Percentiles rank a stretch among this genome's conserved stretches.
phyloP scores from a whole-genome alignment of 2,113 vertebrate genomes.

The Glareola pratincola region DNA sequence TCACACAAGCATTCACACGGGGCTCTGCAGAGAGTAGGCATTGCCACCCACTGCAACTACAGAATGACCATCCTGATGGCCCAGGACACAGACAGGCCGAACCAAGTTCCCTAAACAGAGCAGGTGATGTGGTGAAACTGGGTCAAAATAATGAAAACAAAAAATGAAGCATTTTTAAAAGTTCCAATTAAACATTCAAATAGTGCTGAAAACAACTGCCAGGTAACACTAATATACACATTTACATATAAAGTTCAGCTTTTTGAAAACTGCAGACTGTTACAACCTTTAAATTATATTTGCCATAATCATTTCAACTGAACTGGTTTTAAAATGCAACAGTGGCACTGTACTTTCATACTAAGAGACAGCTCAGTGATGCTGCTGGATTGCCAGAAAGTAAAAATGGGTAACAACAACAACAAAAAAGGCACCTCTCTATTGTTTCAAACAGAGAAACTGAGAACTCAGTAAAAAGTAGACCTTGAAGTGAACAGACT shows the following conservation, averaged over 20 bases:
- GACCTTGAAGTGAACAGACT: neutral
- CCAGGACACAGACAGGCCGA: slow-evolving; percentile 22
- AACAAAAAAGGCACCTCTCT: neutral
- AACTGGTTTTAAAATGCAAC: neutral
- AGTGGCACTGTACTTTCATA: neutral
- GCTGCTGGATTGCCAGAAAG: neutral
- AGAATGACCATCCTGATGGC: slow-evolving; percentile 37
- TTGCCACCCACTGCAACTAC: neutral
- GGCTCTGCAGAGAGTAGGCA: slow-evolving; percentile 44
- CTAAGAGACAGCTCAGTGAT: neutral
- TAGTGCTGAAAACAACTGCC: neutral
- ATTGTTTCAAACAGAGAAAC: neutral
- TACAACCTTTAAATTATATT: neutral
- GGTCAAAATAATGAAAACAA: neutral
- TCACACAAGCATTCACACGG: slow-evolving; percentile 49
- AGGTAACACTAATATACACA: neutral
- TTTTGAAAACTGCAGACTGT: neutral
- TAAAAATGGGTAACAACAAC: neutral
- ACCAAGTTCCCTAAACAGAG: slow-evolving; percentile 49
- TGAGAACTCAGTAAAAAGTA: neutral
- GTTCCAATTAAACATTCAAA: neutral
- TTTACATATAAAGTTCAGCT: neutral
- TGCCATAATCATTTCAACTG: neutral
- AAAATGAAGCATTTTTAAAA: neutral
- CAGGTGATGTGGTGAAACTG: neutral